Conservation (phyloP, 1,140 invertebrate species). For the Aplysia californica region DNA sequence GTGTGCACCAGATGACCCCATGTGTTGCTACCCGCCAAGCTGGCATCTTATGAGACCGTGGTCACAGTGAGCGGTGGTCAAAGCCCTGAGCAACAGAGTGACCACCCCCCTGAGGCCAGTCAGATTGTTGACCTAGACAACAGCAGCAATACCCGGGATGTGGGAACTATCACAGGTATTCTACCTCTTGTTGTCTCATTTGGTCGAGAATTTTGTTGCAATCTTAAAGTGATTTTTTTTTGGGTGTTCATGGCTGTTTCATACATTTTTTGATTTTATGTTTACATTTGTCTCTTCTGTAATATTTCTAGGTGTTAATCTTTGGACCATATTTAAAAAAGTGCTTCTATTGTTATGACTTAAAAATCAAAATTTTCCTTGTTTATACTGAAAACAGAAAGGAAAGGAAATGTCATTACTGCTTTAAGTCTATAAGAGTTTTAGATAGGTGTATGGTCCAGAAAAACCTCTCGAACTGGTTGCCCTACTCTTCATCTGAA, state of each 20-base stretch:
- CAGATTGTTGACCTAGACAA: neutral
- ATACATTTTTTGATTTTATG: neutral
- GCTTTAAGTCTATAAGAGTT: too few species aligned
- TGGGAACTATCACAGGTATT: slow-evolving; percentile 8
- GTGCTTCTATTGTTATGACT: neutral
- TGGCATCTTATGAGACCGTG: slow-evolving; percentile 2
- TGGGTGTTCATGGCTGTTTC: neutral
- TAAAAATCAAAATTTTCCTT: too few species aligned
- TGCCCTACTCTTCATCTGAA: too few species aligned
- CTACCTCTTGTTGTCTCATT: neutral
- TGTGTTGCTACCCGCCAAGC: slow-evolving; percentile 10
- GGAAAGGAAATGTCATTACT: too few species aligned
- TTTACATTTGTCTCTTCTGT: neutral
- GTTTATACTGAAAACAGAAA: too few species aligned
- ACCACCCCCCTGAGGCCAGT: slow-evolving; percentile 1
- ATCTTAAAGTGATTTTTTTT: neutral
- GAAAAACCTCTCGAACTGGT: too few species aligned
- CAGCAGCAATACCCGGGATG: neutral
- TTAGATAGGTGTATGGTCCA: too few species aligned
- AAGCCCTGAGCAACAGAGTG: neutral
- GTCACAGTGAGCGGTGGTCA: neutral
- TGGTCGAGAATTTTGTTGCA: neutral
- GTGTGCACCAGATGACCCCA: too few species aligned
- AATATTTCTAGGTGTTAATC: neutral
- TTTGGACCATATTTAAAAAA: neutral